Conservation (phyloP, 2,113 vertebrate species). For the Elephas maximus region DNA sequence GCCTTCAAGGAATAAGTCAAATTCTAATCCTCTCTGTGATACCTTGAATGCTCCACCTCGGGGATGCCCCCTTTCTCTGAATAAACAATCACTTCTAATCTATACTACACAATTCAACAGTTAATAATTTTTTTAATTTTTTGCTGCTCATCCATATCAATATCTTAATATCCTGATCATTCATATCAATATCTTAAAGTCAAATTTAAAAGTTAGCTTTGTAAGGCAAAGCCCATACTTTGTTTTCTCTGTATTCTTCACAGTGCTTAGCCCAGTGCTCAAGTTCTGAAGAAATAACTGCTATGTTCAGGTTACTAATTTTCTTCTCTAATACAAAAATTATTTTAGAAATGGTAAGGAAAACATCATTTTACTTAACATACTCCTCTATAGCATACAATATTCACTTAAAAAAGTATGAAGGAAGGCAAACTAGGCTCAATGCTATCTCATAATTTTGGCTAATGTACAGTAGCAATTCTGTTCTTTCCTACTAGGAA, state of each 20-base stretch:
- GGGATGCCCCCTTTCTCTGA: slow-evolving; percentile 31
- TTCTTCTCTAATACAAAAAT: slow-evolving; percentile 49
- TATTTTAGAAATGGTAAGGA: slow-evolving; percentile 50
- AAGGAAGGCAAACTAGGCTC: neutral
- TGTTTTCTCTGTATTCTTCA: slow-evolving; percentile 47
- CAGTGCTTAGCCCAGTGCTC: neutral
- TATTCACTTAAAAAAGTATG: slow-evolving; percentile 22
- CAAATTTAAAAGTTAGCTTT: neutral
- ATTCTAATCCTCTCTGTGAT: neutral
- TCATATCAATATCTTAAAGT: slow-evolving; percentile 39
- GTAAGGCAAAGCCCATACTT: slow-evolving; percentile 41
- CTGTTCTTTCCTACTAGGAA: slow-evolving; percentile 10
- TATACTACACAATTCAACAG: slow-evolving; percentile 27
- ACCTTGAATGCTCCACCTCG: slow-evolving; percentile 24
- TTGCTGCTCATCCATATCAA: neutral
- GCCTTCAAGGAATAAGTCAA: slow-evolving; percentile 8
- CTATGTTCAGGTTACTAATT: slow-evolving; percentile 22
- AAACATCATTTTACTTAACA: slow-evolving; percentile 56
- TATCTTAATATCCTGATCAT: slow-evolving; percentile 18
- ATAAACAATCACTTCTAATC: slow-evolving; percentile 16
- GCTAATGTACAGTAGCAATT: slow-evolving; percentile 24
- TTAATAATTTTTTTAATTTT: slow-evolving; percentile 45
- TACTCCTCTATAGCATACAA: neutral
- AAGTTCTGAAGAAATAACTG: slow-evolving; percentile 54
- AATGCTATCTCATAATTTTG: slow-evolving; percentile 38